Conservation (phyloP, 2,113 vertebrate genomes). For the Pelusios castaneus region DNA sequence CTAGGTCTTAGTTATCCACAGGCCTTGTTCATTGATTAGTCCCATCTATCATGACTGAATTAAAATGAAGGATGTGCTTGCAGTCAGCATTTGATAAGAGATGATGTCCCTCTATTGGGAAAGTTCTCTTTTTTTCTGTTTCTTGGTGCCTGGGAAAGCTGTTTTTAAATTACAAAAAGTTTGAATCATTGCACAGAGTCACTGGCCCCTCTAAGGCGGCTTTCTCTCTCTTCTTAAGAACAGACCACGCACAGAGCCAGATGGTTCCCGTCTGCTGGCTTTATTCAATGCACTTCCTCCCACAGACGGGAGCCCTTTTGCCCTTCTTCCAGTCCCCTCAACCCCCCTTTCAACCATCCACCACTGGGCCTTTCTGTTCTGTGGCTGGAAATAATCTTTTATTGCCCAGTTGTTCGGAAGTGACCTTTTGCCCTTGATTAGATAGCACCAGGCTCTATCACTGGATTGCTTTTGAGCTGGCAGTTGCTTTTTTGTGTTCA, state of each 20-base stretch:
- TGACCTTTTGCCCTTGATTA: conserved; percentile 99
- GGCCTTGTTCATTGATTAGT: neutral
- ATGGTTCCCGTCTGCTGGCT: conserved; percentile 97
- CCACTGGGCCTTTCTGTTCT: conserved; percentile 87
- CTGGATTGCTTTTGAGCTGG: conserved; percentile 88
- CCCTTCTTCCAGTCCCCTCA: conserved; percentile 63
- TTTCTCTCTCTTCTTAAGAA: conserved; percentile 79
- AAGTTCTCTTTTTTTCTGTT: conserved; percentile 7
- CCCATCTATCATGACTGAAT: conserved; percentile 22
- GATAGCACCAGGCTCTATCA: conserved; percentile 95
- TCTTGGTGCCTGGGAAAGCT: conserved; percentile 72
- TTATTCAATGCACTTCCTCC: conserved; percentile 94
- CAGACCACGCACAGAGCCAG: conserved; percentile 89
- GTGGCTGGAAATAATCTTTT: conserved; percentile 97
- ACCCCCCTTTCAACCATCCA: conserved; percentile 64
- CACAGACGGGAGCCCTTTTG: conserved; percentile 81
- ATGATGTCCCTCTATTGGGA: fast-evolving
- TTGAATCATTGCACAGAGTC: conserved; percentile 75
- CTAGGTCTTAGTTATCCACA: neutral
- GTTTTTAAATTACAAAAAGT: conserved; percentile 65
- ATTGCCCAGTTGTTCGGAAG: conserved; percentile 99
- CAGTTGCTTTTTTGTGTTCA: conserved; percentile 83
- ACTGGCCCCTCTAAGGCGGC: conserved; percentile 73
- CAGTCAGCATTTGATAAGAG: neutral
- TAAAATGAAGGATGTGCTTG: neutral